Conservation (phyloP, 2,797 vertebrate species). For the Knipowitschia caucasica region DNA sequence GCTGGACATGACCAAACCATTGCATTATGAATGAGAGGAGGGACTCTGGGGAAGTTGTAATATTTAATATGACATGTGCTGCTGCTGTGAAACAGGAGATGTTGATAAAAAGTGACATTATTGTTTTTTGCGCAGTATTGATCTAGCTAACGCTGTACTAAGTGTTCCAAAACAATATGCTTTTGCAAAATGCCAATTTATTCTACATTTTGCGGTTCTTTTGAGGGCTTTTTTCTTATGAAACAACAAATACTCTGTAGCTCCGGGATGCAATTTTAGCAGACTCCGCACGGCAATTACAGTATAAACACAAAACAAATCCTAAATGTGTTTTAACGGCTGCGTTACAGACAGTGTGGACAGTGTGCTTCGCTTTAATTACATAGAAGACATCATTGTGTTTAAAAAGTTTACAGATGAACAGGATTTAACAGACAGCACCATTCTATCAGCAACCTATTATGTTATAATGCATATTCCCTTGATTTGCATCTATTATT, state of each 20-base stretch:
- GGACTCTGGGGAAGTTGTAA: not conserved
- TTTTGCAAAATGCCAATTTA: not conserved
- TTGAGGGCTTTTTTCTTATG: not conserved
- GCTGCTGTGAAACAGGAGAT: not conserved
- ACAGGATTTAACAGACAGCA: not conserved
- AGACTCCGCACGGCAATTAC: not conserved
- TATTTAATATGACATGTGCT: not conserved
- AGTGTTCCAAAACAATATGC: not conserved
- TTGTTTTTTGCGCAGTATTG: not conserved
- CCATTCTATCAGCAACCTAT: no score
- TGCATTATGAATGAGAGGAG: slow-evolving; percentile 3
- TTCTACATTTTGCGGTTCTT: not conserved
- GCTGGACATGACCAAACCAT: not conserved
- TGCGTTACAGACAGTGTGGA: not conserved
- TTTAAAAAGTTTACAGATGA: not conserved
- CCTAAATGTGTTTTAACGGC: not conserved
- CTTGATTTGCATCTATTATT: no score
- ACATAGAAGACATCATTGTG: not conserved
- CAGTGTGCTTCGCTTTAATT: not conserved
- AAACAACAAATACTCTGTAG: not conserved
- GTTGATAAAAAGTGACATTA: not conserved
- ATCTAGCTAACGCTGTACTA: not conserved
- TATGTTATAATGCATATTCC: no score
- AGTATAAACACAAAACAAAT: not conserved
- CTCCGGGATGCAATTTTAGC: not conserved